Conservation (phyloP, 2,888 invertebrate genomes). For the Dione vanillae region DNA sequence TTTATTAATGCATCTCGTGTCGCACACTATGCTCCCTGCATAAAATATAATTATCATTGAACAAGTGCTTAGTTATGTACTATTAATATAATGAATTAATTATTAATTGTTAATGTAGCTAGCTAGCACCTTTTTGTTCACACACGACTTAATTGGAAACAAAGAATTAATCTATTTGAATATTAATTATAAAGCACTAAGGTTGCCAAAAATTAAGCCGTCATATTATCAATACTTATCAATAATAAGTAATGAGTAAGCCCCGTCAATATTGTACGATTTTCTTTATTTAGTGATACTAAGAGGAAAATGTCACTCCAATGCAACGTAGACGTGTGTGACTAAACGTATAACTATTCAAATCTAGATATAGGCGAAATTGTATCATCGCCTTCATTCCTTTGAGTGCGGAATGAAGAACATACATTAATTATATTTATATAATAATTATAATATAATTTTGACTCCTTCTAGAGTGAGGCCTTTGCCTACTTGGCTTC, state of each 20-base stretch:
- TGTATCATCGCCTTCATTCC: too few species aligned
- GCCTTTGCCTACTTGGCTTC: too few species aligned
- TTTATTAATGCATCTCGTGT: constrained; percentile 4
- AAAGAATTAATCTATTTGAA: not conserved
- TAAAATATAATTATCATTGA: constrained; percentile 29
- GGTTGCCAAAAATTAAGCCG: not conserved
- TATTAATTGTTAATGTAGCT: constrained; percentile 31
- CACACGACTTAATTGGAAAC: constrained; percentile 16
- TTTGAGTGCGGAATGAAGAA: too few species aligned
- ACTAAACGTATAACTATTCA: too few species aligned
- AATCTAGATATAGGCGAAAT: too few species aligned
- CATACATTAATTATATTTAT: too few species aligned
- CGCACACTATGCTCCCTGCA: not conserved
- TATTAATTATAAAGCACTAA: not conserved
- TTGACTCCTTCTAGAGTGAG: too few species aligned
- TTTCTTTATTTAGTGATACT: too few species aligned
- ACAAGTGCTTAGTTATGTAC: constrained; percentile 27
- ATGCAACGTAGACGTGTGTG: too few species aligned
- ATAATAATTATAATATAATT: too few species aligned
- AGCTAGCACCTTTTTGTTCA: constrained; percentile 29
- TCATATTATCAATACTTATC: not conserved
- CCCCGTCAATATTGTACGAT: too few species aligned
- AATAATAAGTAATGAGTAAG: not conserved
- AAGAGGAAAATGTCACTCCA: too few species aligned
- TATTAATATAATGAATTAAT: constrained; percentile 39